Evolutionary conservation across 2,888 invertebrate species (phyloP), one percentile per base, ranked within the genome.

Genomic region (Emmelina monodactyla): DNA sequence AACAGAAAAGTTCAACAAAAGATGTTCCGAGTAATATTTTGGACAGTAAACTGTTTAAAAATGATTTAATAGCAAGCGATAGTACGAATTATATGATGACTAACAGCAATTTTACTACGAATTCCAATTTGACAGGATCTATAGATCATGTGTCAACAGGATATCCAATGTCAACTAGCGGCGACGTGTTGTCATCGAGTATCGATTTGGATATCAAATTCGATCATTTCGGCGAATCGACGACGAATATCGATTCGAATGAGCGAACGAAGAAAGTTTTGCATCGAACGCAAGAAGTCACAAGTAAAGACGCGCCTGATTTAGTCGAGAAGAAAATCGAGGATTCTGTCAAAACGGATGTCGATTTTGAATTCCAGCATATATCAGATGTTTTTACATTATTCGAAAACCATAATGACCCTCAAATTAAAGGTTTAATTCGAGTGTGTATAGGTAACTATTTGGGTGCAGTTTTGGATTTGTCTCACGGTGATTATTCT

Each of bases 361-460:
- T 46, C 37, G 56, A 58, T 5, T 75, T 76, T 33, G 69, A 73
- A 35, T 67, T 51, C 47, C 91, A 91, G 54, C 83, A 82, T 49
- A 75, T 93, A 44, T 80, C 82, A 6, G 93, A 94, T 60, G 62
- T 92, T 13, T 73, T 91, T 43, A 43, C 54, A 19, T 62, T 88
- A 19, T 87, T 88, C 45, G 83, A 86, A 22, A 72, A 81, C 42
- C 93, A 94, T 62, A 68, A 78, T 31, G 94, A 94, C 66, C 94
- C 92, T 0, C 92, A 94, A 58, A 82, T 94, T 25, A 80, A 91
- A 49, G 93, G 93, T 7, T 79, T 87, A 37, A 78, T 88, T 0
- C 83, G 88, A 39, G 70, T 85, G 4, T 73, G 91, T 45, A 79
- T 90, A 35, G 88, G 88, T 1, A 83, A 80, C 48, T 87, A 90